These are phyloP conservation scores for Phoenicopterus ruber DNA, from an alignment of 2,113 vertebrate species.

Conservation along the genomic window DNA sequence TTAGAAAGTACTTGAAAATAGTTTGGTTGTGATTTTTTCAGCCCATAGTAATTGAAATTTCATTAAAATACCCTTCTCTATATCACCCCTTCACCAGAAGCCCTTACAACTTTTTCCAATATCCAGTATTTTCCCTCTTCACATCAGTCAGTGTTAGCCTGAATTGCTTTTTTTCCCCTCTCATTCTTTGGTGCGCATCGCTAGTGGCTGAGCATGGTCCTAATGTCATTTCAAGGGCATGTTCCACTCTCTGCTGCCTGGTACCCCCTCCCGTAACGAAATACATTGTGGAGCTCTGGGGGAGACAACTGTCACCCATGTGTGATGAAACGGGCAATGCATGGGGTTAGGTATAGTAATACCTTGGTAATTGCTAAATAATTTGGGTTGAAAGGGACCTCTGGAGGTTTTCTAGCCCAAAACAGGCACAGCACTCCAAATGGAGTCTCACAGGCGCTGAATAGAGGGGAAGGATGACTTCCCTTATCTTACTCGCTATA, in stretches of 20 bases:
- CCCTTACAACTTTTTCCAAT: background rate
- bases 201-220: background rate
- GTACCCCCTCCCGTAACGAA: background rate
- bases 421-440: background rate
- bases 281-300: rapidly evolving
- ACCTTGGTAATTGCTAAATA: background rate
- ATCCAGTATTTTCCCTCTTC: background rate
- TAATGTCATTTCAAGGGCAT: background rate
- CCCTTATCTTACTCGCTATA: background rate
- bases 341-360: background rate
- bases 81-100: background rate
- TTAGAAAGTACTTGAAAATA: background rate
- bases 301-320: background rate
- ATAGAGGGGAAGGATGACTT: background rate
- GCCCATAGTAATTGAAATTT: background rate
- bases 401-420: background rate
- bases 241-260: background rate
- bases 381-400: background rate
- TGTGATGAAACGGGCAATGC: background rate
- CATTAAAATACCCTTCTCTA: background rate
- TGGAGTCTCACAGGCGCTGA: background rate
- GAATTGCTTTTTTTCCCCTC: background rate
- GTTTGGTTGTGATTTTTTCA: background rate
- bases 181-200: rapidly evolving
- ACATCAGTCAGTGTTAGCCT: background rate